These are phyloP conservation scores for Timandra comae DNA, from an alignment of 2,888 invertebrate genomes.

Conservation along the genomic window DNA sequence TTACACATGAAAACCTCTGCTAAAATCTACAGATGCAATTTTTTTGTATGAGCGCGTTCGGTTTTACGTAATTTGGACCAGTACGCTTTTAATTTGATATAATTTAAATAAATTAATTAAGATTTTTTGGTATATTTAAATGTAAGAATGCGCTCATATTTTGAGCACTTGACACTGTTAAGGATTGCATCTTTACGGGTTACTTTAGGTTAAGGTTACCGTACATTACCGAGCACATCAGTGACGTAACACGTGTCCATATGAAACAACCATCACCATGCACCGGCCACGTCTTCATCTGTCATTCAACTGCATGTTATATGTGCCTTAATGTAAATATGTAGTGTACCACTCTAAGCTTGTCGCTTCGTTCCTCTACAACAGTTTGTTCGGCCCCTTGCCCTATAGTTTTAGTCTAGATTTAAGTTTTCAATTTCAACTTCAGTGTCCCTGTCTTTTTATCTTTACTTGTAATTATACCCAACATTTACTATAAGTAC, in stretches of 20 bases:
- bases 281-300: slow-evolving; percentile 45
- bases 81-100: too few species aligned
- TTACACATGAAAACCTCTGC: too few species aligned
- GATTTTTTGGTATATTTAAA: too few species aligned
- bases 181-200: too few species aligned
- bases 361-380: slow-evolving; percentile 54
- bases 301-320: slow-evolving; percentile 40
- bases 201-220: background rate
- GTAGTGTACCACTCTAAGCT: slow-evolving; percentile 56
- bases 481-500: background rate
- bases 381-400: slow-evolving; percentile 25
- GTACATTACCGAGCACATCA: slow-evolving; percentile 16
- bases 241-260: slow-evolving; percentile 28
- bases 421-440: slow-evolving; percentile 9
- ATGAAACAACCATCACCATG: slow-evolving; percentile 72
- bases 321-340: slow-evolving; percentile 52
- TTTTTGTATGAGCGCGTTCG: background rate
- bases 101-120: too few species aligned
- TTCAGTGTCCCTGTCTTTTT: background rate
- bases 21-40: slow-evolving; percentile 6
- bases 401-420: slow-evolving; percentile 35
- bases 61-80: too few species aligned
- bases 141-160: too few species aligned
- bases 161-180: too few species aligned
- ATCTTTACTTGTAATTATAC: background rate